A percentile compares a stretch with the other conserved stretches of the same genome.
Evolutionary conservation across 2,888 invertebrate genomes (phyloP).

Genomic region (Cataglyphis rosenhaueri): DNA sequence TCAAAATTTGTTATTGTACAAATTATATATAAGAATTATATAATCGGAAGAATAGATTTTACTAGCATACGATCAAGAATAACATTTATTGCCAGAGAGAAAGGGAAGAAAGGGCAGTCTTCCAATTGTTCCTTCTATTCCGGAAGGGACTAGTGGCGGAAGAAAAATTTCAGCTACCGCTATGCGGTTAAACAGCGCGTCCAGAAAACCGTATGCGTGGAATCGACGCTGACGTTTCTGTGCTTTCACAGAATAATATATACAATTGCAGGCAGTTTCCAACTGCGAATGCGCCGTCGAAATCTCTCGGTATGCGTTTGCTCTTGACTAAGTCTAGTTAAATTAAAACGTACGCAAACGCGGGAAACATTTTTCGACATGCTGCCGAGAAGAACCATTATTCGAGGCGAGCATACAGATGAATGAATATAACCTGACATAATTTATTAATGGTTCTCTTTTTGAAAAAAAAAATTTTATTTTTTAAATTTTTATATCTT

Average conservation of each 20-base stretch:
- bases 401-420: background rate
- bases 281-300: background rate
- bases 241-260: constrained; percentile 21
- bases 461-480: background rate
- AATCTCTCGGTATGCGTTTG: constrained; percentile 5
- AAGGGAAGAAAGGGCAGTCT: background rate
- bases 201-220: constrained; percentile 30
- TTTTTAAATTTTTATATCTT: background rate
- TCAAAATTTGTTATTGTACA: constrained; percentile 1
- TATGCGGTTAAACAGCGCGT: constrained; percentile 32
- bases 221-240: constrained; percentile 38
- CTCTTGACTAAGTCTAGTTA: constrained; percentile 28
- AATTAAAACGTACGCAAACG: constrained; percentile 33
- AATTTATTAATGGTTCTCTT: background rate
- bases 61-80: background rate
- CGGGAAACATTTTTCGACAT: background rate
- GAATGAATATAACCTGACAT: background rate
- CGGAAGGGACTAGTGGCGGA: constrained; percentile 10
- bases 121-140: constrained; percentile 36
- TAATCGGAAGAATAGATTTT: background rate
- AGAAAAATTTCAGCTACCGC: constrained; percentile 27
- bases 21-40: background rate
- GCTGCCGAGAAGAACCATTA: background rate
- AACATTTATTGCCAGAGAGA: background rate
- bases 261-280: constrained; percentile 8